Evolutionary conservation across 92 coral and sea anemone species (phyloP), one percentile per base, ranked within the genome.

Genomic region (Plumapathes pennacea): DNA sequence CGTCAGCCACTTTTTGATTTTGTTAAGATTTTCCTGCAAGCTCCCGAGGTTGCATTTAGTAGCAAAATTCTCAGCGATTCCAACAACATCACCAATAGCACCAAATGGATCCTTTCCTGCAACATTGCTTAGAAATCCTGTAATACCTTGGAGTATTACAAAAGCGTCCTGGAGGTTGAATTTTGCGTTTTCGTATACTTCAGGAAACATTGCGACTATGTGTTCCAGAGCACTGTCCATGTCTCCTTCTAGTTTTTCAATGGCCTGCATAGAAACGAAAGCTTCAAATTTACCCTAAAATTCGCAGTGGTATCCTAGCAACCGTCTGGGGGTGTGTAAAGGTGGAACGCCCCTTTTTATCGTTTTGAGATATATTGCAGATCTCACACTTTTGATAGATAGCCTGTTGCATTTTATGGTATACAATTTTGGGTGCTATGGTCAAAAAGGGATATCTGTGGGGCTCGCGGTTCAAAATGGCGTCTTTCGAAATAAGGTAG

Each of bases 1-100:
- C 5, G 5, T 29, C 62, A 71, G 12, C 71, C 78, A 62, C 51
- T 46, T 57, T 0, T 31, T 3, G 37, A 26, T 25, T 20, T 43
- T 57, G 25, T 43, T 33, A 26, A 26, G 10, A 4, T 58, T 37
- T 8, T 31, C 14, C 15, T 33, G 25, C 2, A 69, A 47, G 10
- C 25, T 20, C 19, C 69, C 69, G 3, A 19, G 11, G 38, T 32
- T 42, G 11, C 50, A 33, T 25, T 23, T 69, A n/a, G 47, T 14
- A 20, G 45, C 70, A 45, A 65, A 65, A 23, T 19, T 62, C 8
- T 20, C 33, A 29, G 30, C n/a, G 3, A 45, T 13, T 12, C 46
- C 48, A 22, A 65, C 3, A 22, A 50, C 45, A 1, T 28, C 21
- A 8, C 49, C 50, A 4, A 26, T 34, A 21, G 50, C 24, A 0